Evolutionary conservation across 2,113 vertebrate species (phyloP).

Genomic region (Microcebus griseorufus): DNA sequence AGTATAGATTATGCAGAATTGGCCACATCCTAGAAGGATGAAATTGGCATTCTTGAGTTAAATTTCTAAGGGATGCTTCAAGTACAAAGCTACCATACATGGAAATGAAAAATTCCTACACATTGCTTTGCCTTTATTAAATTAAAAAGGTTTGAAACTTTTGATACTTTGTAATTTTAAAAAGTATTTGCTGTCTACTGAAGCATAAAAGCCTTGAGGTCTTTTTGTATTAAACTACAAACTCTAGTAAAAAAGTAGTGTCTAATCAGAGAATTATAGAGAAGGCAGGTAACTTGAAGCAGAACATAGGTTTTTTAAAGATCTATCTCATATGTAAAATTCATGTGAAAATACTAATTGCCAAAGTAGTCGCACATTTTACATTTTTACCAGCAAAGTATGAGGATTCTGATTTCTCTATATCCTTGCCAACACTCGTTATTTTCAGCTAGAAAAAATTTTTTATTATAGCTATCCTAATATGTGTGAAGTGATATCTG

Average conservation of each 20-base stretch:
- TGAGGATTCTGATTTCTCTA: not conserved
- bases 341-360: not conserved
- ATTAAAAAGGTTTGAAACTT: conserved; percentile 4
- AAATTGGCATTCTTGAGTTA: not conserved
- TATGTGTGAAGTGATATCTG: not conserved
- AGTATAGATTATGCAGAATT: conserved; percentile 1
- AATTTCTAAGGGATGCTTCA: conserved; percentile 12
- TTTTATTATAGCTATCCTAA: not conserved
- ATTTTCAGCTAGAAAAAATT: not conserved
- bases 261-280: not conserved
- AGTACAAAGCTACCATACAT: not conserved
- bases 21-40: not conserved
- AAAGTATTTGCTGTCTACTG: not conserved
- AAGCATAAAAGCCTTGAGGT: conserved; percentile 23
- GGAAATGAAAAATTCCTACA: not conserved
- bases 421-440: not conserved
- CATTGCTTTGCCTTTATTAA: not conserved
- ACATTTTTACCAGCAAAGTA: not conserved
- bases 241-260: not conserved
- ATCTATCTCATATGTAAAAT: not conserved
- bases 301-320: not conserved
- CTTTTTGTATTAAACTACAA: conserved; percentile 24
- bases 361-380: not conserved
- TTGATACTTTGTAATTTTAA: conserved; percentile 42
- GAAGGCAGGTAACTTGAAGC: not conserved